Evolutionary conservation across 2,888 invertebrate genomes (phyloP).

Genomic region (Nebria salina): DNA sequence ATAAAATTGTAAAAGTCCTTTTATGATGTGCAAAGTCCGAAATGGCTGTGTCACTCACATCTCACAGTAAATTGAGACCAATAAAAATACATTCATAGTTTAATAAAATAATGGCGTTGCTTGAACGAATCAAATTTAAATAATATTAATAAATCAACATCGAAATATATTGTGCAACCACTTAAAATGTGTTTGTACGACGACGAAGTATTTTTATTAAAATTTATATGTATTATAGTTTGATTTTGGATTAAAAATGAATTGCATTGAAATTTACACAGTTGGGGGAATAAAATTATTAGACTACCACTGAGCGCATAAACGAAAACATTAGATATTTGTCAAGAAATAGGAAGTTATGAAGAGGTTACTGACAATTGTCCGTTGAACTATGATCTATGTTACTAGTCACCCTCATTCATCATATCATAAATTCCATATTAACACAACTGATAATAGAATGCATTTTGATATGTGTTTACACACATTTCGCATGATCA

Average conservation of each 20-base stretch:
- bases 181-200: no score
- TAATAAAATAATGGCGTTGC: slow-evolving; percentile 40
- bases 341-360: neutral
- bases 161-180: no score
- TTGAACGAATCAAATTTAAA: slow-evolving; percentile 23
- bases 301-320: neutral
- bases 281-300: neutral
- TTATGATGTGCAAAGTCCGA: neutral
- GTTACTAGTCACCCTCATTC: neutral
- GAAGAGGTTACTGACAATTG: neutral
- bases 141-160: no score
- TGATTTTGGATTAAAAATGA: no score
- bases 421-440: neutral
- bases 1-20: slow-evolving; percentile 6
- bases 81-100: slow-evolving; percentile 33
- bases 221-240: no score
- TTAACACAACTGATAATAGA: neutral
- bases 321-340: neutral
- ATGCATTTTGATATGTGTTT: neutral
- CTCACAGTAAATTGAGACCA: slow-evolving; percentile 37
- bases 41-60: neutral
- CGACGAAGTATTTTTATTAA: no score
- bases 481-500: neutral
- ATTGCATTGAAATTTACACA: no score
- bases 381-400: neutral